phyloP scores from a whole-genome alignment of 2,797 vertebrate genomes.

The Dendrocincla fuliginosa region DNA sequence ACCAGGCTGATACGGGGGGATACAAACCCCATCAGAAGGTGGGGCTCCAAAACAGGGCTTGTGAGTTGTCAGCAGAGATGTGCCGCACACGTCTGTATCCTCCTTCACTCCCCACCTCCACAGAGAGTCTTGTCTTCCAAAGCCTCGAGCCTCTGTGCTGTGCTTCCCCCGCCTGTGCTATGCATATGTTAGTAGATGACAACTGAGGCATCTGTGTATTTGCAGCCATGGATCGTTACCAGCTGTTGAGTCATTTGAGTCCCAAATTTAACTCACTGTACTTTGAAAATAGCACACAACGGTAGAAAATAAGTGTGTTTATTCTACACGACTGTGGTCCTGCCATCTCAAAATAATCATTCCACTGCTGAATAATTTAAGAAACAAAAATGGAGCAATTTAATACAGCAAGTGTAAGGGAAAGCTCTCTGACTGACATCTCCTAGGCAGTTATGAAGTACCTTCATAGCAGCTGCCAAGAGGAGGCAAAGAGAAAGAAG shows the following conservation, averaged over 20 bases:
- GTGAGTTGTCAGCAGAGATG: background rate
- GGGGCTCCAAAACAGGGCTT: background rate
- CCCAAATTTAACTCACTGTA: conserved; percentile 55
- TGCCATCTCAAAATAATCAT: conserved; percentile 38
- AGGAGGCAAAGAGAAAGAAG: background rate
- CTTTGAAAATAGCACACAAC: conserved; percentile 41
- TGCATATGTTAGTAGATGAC: conserved; percentile 28
- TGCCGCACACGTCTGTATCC: background rate
- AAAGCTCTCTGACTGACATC: conserved; percentile 23
- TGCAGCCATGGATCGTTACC: conserved; percentile 25
- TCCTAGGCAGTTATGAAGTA: background rate
- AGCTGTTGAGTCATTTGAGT: conserved; percentile 61
- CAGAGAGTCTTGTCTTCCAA: background rate
- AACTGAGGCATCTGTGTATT: conserved; percentile 22
- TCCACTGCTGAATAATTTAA: conserved; percentile 46
- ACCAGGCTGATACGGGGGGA: background rate
- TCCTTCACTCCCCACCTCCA: background rate
- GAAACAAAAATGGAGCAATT: conserved; percentile 32
- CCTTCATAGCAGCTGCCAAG: background rate
- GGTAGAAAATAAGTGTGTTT: conserved; percentile 26
- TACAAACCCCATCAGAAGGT: background rate
- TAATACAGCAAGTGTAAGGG: conserved; percentile 11
- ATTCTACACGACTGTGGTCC: conserved; percentile 10
- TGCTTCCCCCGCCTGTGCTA: background rate
- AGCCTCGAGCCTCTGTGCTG: background rate